Evolutionary conservation across 1,140 invertebrate species (phyloP).

Genomic region (Melipona quadrifasciata): DNA sequence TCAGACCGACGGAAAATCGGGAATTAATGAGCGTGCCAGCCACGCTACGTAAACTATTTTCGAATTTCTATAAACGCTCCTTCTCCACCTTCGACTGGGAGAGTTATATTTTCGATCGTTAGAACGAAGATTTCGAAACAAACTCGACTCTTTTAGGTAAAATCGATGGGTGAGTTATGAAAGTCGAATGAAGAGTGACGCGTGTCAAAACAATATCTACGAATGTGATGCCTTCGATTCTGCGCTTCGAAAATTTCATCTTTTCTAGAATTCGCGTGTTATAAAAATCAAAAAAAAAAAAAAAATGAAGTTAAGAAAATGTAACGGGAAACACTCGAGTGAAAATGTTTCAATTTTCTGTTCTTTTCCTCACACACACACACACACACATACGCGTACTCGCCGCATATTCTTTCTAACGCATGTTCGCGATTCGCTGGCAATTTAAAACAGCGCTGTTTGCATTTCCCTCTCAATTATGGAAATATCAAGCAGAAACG

Average conservation of each 20-base stretch:
- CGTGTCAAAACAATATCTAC: neutral
- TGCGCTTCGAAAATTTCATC: neutral
- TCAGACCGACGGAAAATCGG: neutral
- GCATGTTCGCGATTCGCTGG: neutral
- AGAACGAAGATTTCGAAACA: no score
- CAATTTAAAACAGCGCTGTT: constrained; percentile 40
- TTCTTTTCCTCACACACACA: no score
- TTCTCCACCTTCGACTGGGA: no score
- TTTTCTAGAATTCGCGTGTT: neutral
- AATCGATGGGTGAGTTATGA: neutral
- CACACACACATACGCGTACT: no score
- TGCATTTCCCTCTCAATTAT: constrained; percentile 47
- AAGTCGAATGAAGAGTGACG: neutral
- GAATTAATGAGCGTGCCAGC: neutral
- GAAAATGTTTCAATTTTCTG: neutral
- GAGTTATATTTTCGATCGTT: no score
- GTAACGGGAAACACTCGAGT: neutral
- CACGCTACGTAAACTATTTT: no score
- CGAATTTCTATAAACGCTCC: no score
- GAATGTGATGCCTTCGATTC: neutral
- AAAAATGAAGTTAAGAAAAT: no score
- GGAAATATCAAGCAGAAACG: constrained; percentile 43
- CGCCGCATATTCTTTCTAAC: neutral
- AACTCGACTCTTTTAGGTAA: neutral
- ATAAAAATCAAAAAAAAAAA: neutral